A percentile compares a stretch with the other conserved stretches of the same genome.
These are phyloP conservation scores for Empidonax alnorum DNA, from an alignment of 2,113 vertebrate genomes.

Conservation along the genomic window DNA sequence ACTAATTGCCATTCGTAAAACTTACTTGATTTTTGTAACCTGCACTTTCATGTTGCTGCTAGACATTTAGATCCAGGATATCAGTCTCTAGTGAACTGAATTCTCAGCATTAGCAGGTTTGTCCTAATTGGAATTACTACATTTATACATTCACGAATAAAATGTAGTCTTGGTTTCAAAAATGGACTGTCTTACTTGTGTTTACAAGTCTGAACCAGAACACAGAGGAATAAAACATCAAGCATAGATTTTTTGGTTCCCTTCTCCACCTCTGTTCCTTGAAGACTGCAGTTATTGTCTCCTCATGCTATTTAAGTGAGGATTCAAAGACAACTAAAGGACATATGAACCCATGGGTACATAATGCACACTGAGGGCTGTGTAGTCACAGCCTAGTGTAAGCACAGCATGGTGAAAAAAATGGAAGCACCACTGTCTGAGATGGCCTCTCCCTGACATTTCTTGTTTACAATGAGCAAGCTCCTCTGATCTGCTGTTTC, in stretches of 20 bases:
- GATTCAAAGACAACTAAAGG: not conserved
- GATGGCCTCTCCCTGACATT: not conserved
- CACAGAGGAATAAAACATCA: not conserved
- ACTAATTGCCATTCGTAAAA: not conserved
- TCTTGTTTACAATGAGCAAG: not conserved
- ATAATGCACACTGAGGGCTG: fast-evolving
- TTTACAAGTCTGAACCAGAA: not conserved
- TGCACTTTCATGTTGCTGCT: not conserved
- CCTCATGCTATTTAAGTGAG: not conserved
- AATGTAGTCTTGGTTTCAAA: not conserved
- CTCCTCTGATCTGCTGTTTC: not conserved
- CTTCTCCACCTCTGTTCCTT: not conserved
- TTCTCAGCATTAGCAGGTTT: not conserved
- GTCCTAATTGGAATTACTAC: not conserved
- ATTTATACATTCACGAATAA: not conserved
- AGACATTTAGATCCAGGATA: not conserved
- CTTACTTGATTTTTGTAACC: not conserved
- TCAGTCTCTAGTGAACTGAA: not conserved
- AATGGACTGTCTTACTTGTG: not conserved
- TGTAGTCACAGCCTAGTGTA: not conserved
- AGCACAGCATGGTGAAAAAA: not conserved
- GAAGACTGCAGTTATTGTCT: not conserved
- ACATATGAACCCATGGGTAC: not conserved
- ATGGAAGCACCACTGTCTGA: not conserved
- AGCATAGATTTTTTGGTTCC: not conserved